phyloP scores from a whole-genome alignment of 2,888 invertebrate species.

The Phrixothrix hirtus region DNA sequence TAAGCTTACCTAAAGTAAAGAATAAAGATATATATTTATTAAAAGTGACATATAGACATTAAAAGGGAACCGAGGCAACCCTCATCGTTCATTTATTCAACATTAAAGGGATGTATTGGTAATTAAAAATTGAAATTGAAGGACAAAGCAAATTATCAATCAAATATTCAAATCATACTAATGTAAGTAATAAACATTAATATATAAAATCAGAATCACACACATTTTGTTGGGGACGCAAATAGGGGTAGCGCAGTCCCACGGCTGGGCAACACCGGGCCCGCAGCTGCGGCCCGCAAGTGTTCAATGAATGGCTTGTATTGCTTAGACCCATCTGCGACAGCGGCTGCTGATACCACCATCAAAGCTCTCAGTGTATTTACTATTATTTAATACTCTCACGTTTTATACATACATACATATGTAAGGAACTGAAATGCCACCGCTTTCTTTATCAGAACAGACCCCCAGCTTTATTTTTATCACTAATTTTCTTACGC shows the following conservation, averaged over 20 bases:
- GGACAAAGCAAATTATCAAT: slow-evolving; percentile 3
- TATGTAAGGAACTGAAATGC: slow-evolving; percentile 23
- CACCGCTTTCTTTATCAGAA: slow-evolving; percentile 22
- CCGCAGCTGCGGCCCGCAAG: slow-evolving; percentile 50
- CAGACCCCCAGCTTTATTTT: slow-evolving; percentile 11
- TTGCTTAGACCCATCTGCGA: slow-evolving; percentile 36
- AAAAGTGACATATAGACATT: too few relatives aligned
- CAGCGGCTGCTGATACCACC: slow-evolving; percentile 31
- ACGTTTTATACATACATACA: too few relatives aligned
- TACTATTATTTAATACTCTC: slow-evolving; percentile 29
- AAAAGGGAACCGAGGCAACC: too few relatives aligned
- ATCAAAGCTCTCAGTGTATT: slow-evolving; percentile 31
- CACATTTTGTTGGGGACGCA: slow-evolving; percentile 38
- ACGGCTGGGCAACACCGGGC: slow-evolving; percentile 44
- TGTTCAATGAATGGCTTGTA: slow-evolving; percentile 47
- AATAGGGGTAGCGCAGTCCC: slow-evolving; percentile 41
- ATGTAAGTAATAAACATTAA: slow-evolving; percentile 23
- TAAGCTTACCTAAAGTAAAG: too few relatives aligned
- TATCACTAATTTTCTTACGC: slow-evolving; percentile 14
- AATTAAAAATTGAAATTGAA: slow-evolving; percentile 1
- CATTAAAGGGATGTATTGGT: neutral
- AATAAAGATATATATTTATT: too few relatives aligned
- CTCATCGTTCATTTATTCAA: too few relatives aligned
- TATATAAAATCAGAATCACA: slow-evolving; percentile 30
- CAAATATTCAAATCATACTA: slow-evolving; percentile 17